These are phyloP conservation scores for Andricus quercusramuli DNA, from an alignment of 2,888 invertebrate genomes.

Conservation along the genomic window DNA sequence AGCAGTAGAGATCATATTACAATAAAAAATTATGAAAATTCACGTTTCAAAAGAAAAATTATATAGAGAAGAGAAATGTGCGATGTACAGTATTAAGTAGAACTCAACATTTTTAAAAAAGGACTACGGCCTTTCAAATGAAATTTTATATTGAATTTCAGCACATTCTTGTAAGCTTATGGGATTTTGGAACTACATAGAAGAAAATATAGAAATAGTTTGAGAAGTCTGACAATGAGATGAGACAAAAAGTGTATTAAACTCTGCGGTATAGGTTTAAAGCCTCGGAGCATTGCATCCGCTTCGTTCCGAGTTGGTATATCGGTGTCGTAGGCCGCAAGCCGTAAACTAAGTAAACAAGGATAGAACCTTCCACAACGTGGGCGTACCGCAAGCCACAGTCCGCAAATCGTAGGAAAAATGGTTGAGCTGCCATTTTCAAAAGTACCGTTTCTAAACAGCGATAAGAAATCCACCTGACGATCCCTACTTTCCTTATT, in stretches of 20 bases:
- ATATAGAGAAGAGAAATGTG: too few species aligned
- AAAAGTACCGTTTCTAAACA: conserved; percentile 21
- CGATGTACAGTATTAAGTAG: too few species aligned
- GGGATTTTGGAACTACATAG: background rate
- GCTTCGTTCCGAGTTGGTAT: conserved; percentile 10
- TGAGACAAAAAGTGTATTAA: conserved; percentile 18
- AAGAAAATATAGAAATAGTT: background rate
- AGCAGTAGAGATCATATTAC: too few species aligned
- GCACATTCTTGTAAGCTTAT: background rate
- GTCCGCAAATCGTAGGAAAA: conserved; percentile 29
- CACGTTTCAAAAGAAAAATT: too few species aligned
- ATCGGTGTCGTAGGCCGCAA: conserved; percentile 20
- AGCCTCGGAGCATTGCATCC: background rate
- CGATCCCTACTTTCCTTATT: background rate
- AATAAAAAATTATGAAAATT: too few species aligned
- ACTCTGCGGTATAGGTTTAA: background rate
- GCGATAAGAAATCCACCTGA: background rate
- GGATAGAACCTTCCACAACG: conserved; percentile 23
- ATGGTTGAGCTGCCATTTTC: conserved; percentile 19
- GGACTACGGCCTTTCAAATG: too few species aligned
- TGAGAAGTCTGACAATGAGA: too few species aligned
- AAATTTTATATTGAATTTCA: background rate
- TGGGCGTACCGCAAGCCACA: conserved; percentile 34
- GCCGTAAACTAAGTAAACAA: conserved; percentile 31
- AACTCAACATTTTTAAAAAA: too few species aligned